Evolutionary conservation across 2,888 invertebrate species (phyloP).

Genomic region (Hedychridium roseum): DNA sequence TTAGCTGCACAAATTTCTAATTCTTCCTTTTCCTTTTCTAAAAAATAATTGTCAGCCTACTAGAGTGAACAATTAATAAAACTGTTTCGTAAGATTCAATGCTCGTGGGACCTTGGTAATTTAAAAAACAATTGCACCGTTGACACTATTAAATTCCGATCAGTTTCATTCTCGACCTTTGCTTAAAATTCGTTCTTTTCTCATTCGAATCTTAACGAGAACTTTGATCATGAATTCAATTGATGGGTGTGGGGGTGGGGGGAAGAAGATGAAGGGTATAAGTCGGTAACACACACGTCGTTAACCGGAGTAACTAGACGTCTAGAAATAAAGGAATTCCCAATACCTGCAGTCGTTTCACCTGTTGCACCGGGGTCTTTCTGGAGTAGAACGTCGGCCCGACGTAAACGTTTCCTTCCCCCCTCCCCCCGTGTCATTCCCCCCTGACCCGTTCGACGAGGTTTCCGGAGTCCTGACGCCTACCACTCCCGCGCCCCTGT

Average conservation of each 20-base stretch:
- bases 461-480: constrained; percentile 1
- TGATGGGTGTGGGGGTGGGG: not conserved
- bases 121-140: too few relatives aligned
- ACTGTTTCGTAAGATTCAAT: too few relatives aligned
- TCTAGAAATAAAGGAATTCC: constrained; percentile 30
- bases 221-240: too few relatives aligned
- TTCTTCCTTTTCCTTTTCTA: too few relatives aligned
- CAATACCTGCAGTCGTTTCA: constrained; percentile 32
- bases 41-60: too few relatives aligned
- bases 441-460: constrained; percentile 1
- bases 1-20: too few relatives aligned
- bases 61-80: too few relatives aligned
- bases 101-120: too few relatives aligned
- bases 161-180: too few relatives aligned
- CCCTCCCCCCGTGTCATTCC: constrained; percentile 1
- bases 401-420: constrained; percentile 19
- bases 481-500: not conserved
- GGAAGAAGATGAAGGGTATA: not conserved
- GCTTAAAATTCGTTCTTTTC: too few relatives aligned
- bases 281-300: not conserved
- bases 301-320: constrained; percentile 1
- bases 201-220: too few relatives aligned
- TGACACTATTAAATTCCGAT: too few relatives aligned
- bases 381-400: not conserved
- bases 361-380: constrained; percentile 38